These are phyloP conservation scores for Malacoraja senta DNA, from an alignment of 2,797 vertebrate genomes.

Conservation along the genomic window DNA sequence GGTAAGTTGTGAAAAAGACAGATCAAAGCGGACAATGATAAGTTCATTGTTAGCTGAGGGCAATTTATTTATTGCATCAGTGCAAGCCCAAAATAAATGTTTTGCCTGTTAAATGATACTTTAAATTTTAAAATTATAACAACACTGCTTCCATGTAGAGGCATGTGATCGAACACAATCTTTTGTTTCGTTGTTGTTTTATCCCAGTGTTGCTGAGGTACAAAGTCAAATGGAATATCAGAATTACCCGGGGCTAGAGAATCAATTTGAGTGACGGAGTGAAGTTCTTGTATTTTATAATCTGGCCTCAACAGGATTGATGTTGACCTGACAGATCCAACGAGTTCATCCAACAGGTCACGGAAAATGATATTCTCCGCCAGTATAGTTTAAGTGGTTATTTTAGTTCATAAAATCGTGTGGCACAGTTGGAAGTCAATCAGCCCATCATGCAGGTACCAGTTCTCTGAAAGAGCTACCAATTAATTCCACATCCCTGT, in stretches of 20 bases:
- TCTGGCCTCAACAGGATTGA: background rate
- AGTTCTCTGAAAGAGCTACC: background rate
- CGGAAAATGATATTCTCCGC: background rate
- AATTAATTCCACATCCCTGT: background rate
- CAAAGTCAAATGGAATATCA: background rate
- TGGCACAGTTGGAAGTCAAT: background rate
- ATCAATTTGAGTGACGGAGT: background rate
- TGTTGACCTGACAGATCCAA: background rate
- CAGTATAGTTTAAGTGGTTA: background rate
- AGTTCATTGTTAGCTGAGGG: too few species aligned
- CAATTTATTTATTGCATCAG: background rate
- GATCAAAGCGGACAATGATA: too few species aligned
- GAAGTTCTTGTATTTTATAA: background rate
- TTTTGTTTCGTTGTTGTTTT: background rate
- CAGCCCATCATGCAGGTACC: background rate
- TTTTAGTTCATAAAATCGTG: background rate
- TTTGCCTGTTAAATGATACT: background rate
- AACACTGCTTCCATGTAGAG: background rate
- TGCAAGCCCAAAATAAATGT: background rate
- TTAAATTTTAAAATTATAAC: background rate
- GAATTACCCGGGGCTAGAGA: background rate
- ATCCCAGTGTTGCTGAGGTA: background rate
- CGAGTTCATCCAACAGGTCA: background rate
- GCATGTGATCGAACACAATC: background rate
- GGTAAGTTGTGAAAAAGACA: too few species aligned